phyloP scores from a whole-genome alignment of 2,888 invertebrate species.

The Isotomurus palustris region DNA sequence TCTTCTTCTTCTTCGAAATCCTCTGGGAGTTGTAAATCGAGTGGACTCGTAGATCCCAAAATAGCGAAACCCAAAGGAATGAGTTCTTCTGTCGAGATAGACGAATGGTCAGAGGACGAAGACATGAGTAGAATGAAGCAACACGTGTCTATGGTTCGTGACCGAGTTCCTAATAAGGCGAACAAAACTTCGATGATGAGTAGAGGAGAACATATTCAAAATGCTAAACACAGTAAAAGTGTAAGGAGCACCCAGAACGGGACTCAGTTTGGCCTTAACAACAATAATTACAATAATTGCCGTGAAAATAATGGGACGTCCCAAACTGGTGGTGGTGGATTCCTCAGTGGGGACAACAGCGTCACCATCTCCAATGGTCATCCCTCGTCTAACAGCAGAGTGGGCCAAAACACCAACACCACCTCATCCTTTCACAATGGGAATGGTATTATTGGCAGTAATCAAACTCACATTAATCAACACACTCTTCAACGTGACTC shows the following conservation, averaged over 20 bases:
- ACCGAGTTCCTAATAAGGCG: slow-evolving; percentile 9
- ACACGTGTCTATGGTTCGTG: slow-evolving; percentile 16
- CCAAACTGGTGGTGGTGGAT: too few relatives aligned
- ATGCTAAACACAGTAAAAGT: background rate
- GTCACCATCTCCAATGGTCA: too few relatives aligned
- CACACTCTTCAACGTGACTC: slow-evolving; percentile 9
- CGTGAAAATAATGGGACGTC: slow-evolving; percentile 9
- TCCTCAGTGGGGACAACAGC: too few relatives aligned
- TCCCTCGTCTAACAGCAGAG: too few relatives aligned
- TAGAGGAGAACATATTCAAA: background rate
- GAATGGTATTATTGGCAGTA: slow-evolving; percentile 11
- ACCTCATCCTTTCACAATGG: too few relatives aligned
- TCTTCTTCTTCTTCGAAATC: background rate
- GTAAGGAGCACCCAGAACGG: background rate
- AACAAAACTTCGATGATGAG: slow-evolving; percentile 7
- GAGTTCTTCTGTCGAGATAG: background rate
- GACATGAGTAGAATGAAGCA: too few relatives aligned
- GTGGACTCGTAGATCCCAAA: background rate
- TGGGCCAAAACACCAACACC: too few relatives aligned
- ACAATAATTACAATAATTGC: slow-evolving; percentile 9
- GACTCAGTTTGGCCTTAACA: slow-evolving; percentile 1
- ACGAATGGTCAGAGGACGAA: slow-evolving; percentile 7
- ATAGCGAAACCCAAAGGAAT: too few relatives aligned
- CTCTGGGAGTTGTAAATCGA: background rate
- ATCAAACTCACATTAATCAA: slow-evolving; percentile 4